A percentile compares a stretch with the other conserved stretches of the same genome.
phyloP scores from a whole-genome alignment of 23 tunicate species.

The Halocynthia roretzi region DNA sequence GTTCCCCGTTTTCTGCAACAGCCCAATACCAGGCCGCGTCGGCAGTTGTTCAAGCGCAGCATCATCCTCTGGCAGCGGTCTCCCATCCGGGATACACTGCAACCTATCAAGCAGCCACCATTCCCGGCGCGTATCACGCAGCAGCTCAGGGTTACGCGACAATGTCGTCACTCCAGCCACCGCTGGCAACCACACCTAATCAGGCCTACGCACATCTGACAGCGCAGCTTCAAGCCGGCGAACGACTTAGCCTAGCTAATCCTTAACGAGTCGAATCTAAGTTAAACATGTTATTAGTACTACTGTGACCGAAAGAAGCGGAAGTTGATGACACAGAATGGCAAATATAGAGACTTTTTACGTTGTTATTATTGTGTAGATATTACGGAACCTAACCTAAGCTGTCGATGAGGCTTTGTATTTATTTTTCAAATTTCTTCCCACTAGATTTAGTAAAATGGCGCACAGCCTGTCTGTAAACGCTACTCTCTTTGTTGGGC shows the following conservation, averaged over 20 bases:
- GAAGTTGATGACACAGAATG: too few species aligned
- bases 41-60: conserved; percentile 37
- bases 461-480: too few species aligned
- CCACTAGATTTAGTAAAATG: too few species aligned
- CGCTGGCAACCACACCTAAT: conserved; percentile 30
- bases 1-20: neutral
- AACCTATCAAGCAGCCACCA: conserved; percentile 31
- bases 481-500: too few species aligned
- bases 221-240: conserved; percentile 58
- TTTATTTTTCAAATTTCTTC: too few species aligned
- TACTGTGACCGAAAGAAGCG: too few species aligned
- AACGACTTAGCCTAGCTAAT: conserved; percentile 21
- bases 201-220: conserved; percentile 64
- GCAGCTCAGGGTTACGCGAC: conserved; percentile 31
- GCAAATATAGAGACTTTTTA: too few species aligned
- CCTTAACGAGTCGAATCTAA: neutral
- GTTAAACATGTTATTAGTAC: too few species aligned
- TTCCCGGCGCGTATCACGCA: conserved; percentile 25
- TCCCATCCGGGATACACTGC: conserved; percentile 33
- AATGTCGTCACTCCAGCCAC: conserved; percentile 16
- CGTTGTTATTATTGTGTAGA: too few species aligned
- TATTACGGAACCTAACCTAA: too few species aligned
- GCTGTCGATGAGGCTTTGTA: too few species aligned
- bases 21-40: conserved; percentile 32
- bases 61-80: conserved; percentile 37